Percentiles rank a stretch among this genome's conserved stretches.
phyloP scores from a whole-genome alignment of 2,113 vertebrate species.

The Cinclus cinclus region DNA sequence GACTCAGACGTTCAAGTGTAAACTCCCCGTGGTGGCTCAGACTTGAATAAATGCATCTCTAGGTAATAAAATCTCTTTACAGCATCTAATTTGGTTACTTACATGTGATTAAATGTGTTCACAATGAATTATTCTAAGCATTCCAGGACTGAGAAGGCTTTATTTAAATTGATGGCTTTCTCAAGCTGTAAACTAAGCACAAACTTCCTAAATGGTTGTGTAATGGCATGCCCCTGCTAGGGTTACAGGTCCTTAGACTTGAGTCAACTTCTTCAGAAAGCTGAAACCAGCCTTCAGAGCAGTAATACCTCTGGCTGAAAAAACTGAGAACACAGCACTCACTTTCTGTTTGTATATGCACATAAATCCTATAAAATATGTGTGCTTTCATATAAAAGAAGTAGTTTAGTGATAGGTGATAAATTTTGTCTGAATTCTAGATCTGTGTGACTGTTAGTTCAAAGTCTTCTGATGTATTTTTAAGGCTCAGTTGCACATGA shows the following conservation, averaged over 20 bases:
- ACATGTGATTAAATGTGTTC: constrained; percentile 22
- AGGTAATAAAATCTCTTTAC: constrained; percentile 41
- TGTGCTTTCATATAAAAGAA: not conserved
- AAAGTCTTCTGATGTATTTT: not conserved
- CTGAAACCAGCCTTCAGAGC: not conserved
- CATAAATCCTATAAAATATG: not conserved
- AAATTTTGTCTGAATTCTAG: not conserved
- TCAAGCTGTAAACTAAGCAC: not conserved
- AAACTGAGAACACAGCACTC: not conserved
- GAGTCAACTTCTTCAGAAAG: not conserved
- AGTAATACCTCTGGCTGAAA: not conserved
- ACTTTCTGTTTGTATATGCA: not conserved
- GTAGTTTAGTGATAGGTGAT: not conserved
- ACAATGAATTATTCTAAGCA: constrained; percentile 25
- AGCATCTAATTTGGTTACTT: constrained; percentile 34
- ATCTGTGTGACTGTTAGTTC: accelerated
- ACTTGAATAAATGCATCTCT: constrained; percentile 32
- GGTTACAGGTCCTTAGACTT: not conserved
- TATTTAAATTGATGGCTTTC: constrained; percentile 9
- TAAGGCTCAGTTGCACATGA: not conserved
- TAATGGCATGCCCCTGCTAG: not conserved
- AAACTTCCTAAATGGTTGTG: not conserved
- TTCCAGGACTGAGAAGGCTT: not conserved
- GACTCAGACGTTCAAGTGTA: constrained; percentile 9
- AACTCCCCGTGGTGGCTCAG: not conserved